Percentiles rank a stretch among this genome's conserved stretches.
Conservation (phyloP, 2,797 vertebrate genomes). For the Anguilla marmorata region DNA sequence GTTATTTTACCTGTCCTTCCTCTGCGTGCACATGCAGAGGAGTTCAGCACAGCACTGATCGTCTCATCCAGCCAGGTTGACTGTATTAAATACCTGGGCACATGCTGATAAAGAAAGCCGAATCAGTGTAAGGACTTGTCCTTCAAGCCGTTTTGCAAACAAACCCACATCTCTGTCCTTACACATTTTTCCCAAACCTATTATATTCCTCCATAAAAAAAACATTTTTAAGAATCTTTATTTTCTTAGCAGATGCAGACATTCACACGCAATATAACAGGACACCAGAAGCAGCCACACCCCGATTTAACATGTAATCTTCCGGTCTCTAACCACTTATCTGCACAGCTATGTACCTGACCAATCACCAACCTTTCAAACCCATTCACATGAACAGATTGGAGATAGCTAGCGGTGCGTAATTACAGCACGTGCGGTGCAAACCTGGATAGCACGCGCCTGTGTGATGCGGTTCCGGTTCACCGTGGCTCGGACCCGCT, state of each 20-base stretch:
- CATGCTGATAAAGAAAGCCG: conserved; percentile 64
- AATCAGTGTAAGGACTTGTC: conserved; percentile 29
- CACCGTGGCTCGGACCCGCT: conserved; percentile 90
- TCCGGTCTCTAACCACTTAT: not conserved
- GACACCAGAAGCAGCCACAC: not conserved
- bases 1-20: conserved; percentile 63
- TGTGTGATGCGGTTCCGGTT: conserved; percentile 93
- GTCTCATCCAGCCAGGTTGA: conserved; percentile 92
- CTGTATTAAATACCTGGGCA: conserved; percentile 80
- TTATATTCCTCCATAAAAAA: not conserved
- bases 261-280: not conserved
- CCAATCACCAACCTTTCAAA: not conserved
- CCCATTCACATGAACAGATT: not conserved
- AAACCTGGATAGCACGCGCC: conserved; percentile 85
- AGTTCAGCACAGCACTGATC: conserved; percentile 93
- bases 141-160: not conserved
- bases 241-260: not conserved
- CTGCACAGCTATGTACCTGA: not conserved
- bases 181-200: not conserved
- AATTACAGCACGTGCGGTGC: conserved; percentile 49
- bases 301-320: not conserved
- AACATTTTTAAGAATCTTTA: not conserved
- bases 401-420: too few relatives aligned
- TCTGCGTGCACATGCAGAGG: conserved; percentile 81
- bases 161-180: not conserved